Base-by-base conservation (phyloP, 1,140 invertebrate species). In the Psilanteris sp. region DNA sequence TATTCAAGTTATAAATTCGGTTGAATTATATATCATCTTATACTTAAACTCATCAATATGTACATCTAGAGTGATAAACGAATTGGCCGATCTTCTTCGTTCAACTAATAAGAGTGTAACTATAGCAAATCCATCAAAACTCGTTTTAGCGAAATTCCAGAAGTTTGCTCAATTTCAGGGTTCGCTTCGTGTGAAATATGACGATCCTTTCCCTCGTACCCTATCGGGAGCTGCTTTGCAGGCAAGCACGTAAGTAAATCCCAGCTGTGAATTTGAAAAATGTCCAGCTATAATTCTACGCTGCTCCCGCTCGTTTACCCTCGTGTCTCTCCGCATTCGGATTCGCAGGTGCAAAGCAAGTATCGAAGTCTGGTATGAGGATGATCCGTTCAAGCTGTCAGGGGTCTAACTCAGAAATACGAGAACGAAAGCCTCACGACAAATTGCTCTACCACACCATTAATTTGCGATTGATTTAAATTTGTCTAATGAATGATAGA, bases 211-310 rank as follows among this genome's bases (percentile, higher is more conserved):
- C 44, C 18, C 29, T 5, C 4, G 3, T 4, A 0, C 8, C 24
- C 9, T 31, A 10, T 13, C 26, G 20, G 6, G 22, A 18, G 43
- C 55, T 62, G 57, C 48, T 57, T 46, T 31, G 41, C 54, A 48
- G 22, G 34, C 34, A 52, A 32, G 75, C 61, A 78, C 79, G 50
- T 77, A 83, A 68, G 79, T 79, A 82, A 81, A 82, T 84, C 81
- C 77, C 76, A 77, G 62, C 79, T 75, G 75, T 66, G 75, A 77
- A 79, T 79, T 80, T 82, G 81, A 84, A 77, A 83, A 80, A 82
- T 83, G 79, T 71, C 46, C 26, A 55, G 62, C 64, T 78, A 78
- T 81, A 81, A 81, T 54, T 83, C 76, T 79, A 26, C 34, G 14
- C 52, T 26, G 36, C 55, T 44, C 43, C 50, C 36, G 7, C 37